Evolutionary conservation across 1,140 invertebrate genomes (phyloP).

Genomic region (Drosophila kurseongensis): DNA sequence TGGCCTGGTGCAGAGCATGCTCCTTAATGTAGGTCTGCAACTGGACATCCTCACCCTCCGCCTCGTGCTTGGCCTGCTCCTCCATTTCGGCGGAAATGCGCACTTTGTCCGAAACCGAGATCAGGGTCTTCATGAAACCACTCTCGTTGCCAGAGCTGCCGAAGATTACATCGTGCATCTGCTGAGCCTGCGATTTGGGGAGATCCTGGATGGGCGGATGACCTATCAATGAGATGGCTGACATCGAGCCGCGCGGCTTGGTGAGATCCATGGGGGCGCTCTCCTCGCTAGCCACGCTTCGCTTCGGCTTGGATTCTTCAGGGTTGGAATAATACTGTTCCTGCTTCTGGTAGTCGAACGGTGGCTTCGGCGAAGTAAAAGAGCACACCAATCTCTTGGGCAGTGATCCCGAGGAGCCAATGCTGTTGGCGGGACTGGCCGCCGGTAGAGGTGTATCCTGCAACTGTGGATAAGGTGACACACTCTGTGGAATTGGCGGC

Average conservation of each 20-base stretch:
- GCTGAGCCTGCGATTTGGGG: slow-evolving; percentile 78
- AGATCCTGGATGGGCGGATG: slow-evolving; percentile 8
- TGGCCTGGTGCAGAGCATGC: slow-evolving; percentile 89
- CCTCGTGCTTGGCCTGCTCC: slow-evolving; percentile 64
- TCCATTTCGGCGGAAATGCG: slow-evolving; percentile 71
- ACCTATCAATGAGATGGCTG: slow-evolving; percentile 3
- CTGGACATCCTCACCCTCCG: slow-evolving; percentile 84
- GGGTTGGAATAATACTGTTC: slow-evolving; percentile 84
- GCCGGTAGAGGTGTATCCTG: slow-evolving; percentile 51
- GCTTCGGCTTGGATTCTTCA: slow-evolving; percentile 75
- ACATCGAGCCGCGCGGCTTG: slow-evolving; percentile 58
- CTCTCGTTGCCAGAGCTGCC: slow-evolving; percentile 68
- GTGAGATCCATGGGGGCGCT: slow-evolving; percentile 81
- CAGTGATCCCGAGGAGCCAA: slow-evolving; percentile 59
- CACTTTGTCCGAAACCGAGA: slow-evolving; percentile 82
- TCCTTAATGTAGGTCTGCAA: slow-evolving; percentile 91
- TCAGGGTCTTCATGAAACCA: slow-evolving; percentile 79
- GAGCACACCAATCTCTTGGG: slow-evolving; percentile 72
- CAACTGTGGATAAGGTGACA: slow-evolving; percentile 53
- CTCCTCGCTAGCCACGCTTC: slow-evolving; percentile 59
- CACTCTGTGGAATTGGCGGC: slow-evolving; percentile 74
- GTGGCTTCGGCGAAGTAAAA: slow-evolving; percentile 81
- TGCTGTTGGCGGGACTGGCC: slow-evolving; percentile 70
- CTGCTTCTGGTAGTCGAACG: slow-evolving; percentile 83
- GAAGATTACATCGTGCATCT: slow-evolving; percentile 80